Evolutionary conservation across 2,113 vertebrate species (phyloP).

Genomic region (Desmodus rotundus): DNA sequence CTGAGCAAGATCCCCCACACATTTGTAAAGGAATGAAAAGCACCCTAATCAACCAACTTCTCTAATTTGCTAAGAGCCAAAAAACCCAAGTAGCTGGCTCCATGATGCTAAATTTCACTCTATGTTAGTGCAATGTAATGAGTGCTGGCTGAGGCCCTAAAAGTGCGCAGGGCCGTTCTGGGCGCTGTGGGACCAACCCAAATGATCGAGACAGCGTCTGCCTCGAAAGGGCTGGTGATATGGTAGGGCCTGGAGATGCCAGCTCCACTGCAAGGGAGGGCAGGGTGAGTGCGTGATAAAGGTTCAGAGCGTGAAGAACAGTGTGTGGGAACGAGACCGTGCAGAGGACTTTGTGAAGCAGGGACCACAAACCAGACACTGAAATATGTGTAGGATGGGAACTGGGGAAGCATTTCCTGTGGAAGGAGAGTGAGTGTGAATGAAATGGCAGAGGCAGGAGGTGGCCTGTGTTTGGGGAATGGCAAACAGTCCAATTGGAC

Average conservation of each 20-base stretch:
- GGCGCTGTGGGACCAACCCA: background rate
- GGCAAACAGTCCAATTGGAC: background rate
- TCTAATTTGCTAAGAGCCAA: background rate
- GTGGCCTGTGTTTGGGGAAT: background rate
- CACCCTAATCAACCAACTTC: background rate
- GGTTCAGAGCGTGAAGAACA: background rate
- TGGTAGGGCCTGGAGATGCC: background rate
- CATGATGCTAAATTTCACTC: background rate
- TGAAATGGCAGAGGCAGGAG: background rate
- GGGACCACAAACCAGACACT: fast-evolving
- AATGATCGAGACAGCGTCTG: background rate
- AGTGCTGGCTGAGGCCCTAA: background rate
- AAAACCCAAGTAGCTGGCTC: background rate
- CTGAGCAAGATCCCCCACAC: background rate
- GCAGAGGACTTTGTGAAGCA: background rate
- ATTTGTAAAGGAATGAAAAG: background rate
- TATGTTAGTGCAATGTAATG: background rate
- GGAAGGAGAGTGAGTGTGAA: background rate
- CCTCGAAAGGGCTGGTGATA: background rate
- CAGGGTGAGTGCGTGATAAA: background rate
- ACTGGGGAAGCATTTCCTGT: background rate
- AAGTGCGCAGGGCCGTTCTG: background rate
- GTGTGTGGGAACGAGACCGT: background rate
- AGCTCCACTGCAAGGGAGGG: background rate
- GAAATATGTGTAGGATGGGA: background rate